These are phyloP conservation scores for Pentamera pediparva DNA, from an alignment of 53 echinoderm and acorn worm genomes.

Conservation along the genomic window DNA sequence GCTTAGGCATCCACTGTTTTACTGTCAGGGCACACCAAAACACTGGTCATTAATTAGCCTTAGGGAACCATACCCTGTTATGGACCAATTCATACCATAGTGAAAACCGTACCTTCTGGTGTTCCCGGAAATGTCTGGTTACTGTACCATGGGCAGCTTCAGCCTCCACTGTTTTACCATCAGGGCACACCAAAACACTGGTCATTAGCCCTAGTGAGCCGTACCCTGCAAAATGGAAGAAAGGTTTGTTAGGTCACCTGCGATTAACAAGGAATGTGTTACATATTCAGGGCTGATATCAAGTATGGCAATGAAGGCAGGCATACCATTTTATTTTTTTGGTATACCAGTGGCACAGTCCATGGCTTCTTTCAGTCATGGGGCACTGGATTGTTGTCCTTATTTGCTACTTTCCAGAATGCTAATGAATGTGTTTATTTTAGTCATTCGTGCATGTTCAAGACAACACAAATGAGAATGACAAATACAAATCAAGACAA, in stretches of 20 bases:
- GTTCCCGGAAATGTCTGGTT: slow-evolving; percentile 94
- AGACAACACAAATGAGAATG: too few relatives aligned
- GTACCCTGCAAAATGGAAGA: slow-evolving; percentile 70
- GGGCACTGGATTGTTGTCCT: background rate
- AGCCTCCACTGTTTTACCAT: slow-evolving; percentile 96
- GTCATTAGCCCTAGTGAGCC: slow-evolving; percentile 98
- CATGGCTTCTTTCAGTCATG: background rate
- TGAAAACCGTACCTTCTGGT: slow-evolving; percentile 80
- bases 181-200: slow-evolving; percentile 93
- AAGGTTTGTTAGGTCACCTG: too few relatives aligned
- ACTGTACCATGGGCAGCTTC: slow-evolving; percentile 99
- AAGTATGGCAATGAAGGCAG: too few relatives aligned
- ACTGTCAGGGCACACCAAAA: slow-evolving; percentile 87
- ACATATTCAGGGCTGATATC: background rate
- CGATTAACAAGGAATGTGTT: background rate
- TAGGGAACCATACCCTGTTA: slow-evolving; percentile 82
- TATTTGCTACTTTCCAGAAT: too few relatives aligned
- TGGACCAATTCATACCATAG: too few relatives aligned
- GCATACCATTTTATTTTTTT: too few relatives aligned
- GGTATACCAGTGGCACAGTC: too few relatives aligned
- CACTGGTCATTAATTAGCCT: slow-evolving; percentile 97
- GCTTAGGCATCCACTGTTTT: slow-evolving; percentile 94
- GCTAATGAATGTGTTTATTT: too few relatives aligned
- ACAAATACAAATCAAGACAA: too few relatives aligned
- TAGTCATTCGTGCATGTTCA: too few relatives aligned